These are phyloP conservation scores for Drosophila sp. DNA, from an alignment of 1,140 invertebrate species.

Conservation along the genomic window DNA sequence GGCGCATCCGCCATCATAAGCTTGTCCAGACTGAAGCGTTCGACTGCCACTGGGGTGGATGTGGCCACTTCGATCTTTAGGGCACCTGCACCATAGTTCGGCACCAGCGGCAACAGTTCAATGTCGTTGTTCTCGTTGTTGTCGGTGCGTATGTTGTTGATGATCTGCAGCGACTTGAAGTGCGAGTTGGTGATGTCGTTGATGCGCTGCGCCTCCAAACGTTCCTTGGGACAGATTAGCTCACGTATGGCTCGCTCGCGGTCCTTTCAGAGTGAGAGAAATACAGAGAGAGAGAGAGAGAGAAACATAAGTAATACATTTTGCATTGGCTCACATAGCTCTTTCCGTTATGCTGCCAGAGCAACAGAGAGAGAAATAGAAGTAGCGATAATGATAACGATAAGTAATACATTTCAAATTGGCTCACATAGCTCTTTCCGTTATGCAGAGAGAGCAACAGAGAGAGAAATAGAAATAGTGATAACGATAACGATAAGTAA, in stretches of 20 bases:
- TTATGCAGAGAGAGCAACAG: no score
- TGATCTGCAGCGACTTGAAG: constrained; percentile 83
- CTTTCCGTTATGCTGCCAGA: no score
- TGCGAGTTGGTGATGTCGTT: constrained; percentile 82
- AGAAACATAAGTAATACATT: background rate
- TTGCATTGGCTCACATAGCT: no score
- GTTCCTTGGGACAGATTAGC: constrained; percentile 79
- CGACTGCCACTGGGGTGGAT: constrained; percentile 21
- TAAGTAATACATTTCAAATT: no score
- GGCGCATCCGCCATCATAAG: constrained; percentile 73
- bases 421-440: no score
- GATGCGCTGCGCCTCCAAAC: constrained; percentile 76
- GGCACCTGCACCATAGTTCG: constrained; percentile 44
- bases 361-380: no score
- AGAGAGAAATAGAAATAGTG: no score
- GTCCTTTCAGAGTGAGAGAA: constrained; percentile 51
- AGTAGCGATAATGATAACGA: no score
- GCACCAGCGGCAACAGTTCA: constrained; percentile 66
- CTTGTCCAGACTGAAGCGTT: constrained; percentile 68
- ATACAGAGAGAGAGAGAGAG: background rate
- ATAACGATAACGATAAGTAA: no score
- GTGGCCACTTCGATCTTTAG: constrained; percentile 49
- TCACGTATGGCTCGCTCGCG: constrained; percentile 71
- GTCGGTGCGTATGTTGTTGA: constrained; percentile 79
- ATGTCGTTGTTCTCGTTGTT: constrained; percentile 84